Percentiles rank a stretch among this genome's conserved stretches.
Evolutionary conservation across 2,797 vertebrate genomes (phyloP).

Genomic region (Tangara arthus): DNA sequence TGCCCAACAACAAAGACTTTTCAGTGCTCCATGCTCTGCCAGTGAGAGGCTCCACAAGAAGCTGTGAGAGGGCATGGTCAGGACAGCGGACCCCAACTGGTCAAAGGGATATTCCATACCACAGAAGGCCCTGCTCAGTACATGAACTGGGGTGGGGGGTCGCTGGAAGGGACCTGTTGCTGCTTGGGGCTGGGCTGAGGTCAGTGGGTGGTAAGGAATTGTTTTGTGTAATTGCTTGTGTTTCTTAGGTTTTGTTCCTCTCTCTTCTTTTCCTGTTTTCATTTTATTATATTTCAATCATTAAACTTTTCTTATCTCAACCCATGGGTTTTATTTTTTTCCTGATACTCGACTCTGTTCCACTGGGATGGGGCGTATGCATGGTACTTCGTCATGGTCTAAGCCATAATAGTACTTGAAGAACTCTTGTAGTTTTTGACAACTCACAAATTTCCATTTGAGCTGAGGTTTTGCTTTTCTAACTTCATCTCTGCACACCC

Average conservation of each 20-base stretch:
- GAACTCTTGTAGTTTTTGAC: not conserved
- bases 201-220: not conserved
- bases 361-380: not conserved
- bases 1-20: not conserved
- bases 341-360: not conserved
- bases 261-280: not conserved
- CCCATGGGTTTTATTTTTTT: not conserved
- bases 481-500: not conserved
- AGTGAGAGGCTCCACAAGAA: not conserved
- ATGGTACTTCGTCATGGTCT: fast-evolving
- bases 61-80: not conserved
- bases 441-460: not conserved
- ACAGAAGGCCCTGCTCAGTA: not conserved
- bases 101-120: not conserved
- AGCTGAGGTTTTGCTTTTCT: conserved; percentile 78
- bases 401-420: not conserved
- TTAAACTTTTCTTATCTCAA: not conserved
- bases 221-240: not conserved
- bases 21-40: not conserved
- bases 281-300: not conserved
- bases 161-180: not conserved
- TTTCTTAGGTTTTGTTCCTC: not conserved
- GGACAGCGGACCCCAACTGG: not conserved
- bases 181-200: not conserved
- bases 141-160: not conserved